Evolutionary conservation across 1,140 invertebrate species (phyloP).

Genomic region (Radopholus similis): DNA sequence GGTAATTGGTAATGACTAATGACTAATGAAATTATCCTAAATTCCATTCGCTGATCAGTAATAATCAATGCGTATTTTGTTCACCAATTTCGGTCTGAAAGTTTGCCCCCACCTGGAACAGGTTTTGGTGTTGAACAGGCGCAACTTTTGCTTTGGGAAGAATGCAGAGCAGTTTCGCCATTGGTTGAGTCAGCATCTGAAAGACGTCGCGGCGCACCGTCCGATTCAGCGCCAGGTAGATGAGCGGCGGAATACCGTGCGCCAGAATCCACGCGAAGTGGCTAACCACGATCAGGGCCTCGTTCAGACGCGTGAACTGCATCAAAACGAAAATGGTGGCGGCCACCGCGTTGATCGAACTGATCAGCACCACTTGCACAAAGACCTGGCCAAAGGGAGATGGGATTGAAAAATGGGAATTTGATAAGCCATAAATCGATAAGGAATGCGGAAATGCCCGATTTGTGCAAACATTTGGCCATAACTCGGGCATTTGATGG

Average conservation of each 20-base stretch:
- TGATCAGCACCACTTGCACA: conserved; percentile 27
- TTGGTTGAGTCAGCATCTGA: background rate
- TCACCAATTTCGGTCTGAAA: too few relatives aligned
- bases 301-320: conserved; percentile 17
- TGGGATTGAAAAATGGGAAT: too few relatives aligned
- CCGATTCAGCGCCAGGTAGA: conserved; percentile 12
- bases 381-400: conserved; percentile 9
- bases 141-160: too few relatives aligned
- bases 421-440: too few relatives aligned
- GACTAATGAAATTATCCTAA: too few relatives aligned
- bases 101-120: too few relatives aligned
- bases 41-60: too few relatives aligned
- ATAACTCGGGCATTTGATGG: too few relatives aligned
- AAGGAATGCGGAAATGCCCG: too few relatives aligned
- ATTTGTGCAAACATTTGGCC: background rate
- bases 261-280: conserved; percentile 16
- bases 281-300: conserved; percentile 8
- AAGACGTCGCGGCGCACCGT: conserved; percentile 17
- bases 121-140: too few relatives aligned
- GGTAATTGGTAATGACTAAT: too few relatives aligned
- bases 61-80: too few relatives aligned
- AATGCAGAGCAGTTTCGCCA: background rate
- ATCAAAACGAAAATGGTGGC: conserved; percentile 26
- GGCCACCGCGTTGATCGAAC: conserved; percentile 19
- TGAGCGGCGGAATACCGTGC: conserved; percentile 14